phyloP scores from a whole-genome alignment of 2,113 vertebrate species.

The Forbesichthys papilliferus region DNA sequence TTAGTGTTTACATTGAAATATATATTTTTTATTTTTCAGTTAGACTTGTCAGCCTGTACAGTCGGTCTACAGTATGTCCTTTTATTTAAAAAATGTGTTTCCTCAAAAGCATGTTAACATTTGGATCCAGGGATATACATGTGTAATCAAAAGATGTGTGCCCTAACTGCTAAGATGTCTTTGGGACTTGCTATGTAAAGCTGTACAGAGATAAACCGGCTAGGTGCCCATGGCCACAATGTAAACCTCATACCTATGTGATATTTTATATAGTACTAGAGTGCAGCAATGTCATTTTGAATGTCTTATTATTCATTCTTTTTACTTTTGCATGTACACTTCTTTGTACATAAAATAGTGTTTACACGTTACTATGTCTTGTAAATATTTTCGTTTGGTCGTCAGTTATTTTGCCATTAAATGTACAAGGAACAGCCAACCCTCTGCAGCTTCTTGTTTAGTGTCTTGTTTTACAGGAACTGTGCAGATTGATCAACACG shows the following conservation, averaged over 20 bases:
- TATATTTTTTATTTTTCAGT: slow-evolving; percentile 33
- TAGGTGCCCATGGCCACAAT: slow-evolving; percentile 77
- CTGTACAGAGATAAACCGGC: slow-evolving; percentile 86
- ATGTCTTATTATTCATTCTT: slow-evolving; percentile 81
- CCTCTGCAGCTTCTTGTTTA: neutral
- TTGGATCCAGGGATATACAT: slow-evolving; percentile 25
- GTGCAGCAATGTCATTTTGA: slow-evolving; percentile 72
- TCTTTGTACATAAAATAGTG: slow-evolving; percentile 93
- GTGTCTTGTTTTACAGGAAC: neutral
- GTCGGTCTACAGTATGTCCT: slow-evolving; percentile 39
- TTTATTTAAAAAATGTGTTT: slow-evolving; percentile 26
- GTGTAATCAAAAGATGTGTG: slow-evolving; percentile 9
- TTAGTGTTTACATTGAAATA: slow-evolving; percentile 25
- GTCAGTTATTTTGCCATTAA: slow-evolving; percentile 96
- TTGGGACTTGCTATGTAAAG: slow-evolving; percentile 80
- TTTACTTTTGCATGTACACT: slow-evolving; percentile 98
- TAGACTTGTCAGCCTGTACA: slow-evolving; percentile 63
- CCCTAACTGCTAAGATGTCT: slow-evolving; percentile 47
- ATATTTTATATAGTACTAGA: slow-evolving; percentile 79
- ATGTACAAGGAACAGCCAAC: slow-evolving; percentile 79
- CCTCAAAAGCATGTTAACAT: slow-evolving; percentile 41
- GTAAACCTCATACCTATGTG: slow-evolving; percentile 81
- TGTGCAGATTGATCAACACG: neutral
- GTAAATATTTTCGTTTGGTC: slow-evolving; percentile 96
- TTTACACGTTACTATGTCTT: slow-evolving; percentile 89